Base-by-base conservation (phyloP, 2,113 vertebrate species). In the Colius striatus region DNA sequence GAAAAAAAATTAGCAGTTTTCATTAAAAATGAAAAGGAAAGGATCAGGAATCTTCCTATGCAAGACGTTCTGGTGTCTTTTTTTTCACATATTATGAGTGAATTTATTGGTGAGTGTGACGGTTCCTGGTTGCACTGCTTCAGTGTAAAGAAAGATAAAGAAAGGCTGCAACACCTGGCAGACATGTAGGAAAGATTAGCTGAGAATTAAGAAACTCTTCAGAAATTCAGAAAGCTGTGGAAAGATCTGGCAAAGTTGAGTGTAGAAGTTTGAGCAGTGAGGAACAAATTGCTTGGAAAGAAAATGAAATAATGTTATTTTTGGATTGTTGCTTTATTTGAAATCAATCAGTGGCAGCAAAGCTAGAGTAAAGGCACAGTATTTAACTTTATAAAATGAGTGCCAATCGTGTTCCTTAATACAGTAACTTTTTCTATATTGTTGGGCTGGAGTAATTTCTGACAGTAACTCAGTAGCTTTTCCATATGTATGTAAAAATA, bases 71-170 rank as follows among this genome's bases (percentile, higher is more conserved):
- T 72, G 25, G 88, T 97, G 43, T 11, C 13, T 27, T 2, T 16
- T 83, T 87, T 96, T 90, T 89, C 95, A 96, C 43, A 78, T 78
- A 81, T 97, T 97, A 95, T 88, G 73, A 62, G 11, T 94, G 94
- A 92, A 97, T 97, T 95, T 97, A 97, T 96, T 94, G 90, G 95
- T 97, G 71, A 77, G 54, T 4, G 62, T 95, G 83, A 94, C 45
- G 87, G 87, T 30, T 97, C 60, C 74, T 96, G 25, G 84, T 94
- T 89, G 50, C 5, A 17, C 38, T 88, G 66, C 71, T 95, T 82
- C 68, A 93, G 75, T 65, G 91, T 95, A 95, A 97, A 96, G 86
- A 88, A 97, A 98, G 96, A 97, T 91, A 96, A 98, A 97, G 92
- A 41, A 96, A 97, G 77, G 15, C 60, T 87, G 51, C 36, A 90